Conservation (phyloP, 2,113 vertebrate genomes). For the Phainopepla nitens region DNA sequence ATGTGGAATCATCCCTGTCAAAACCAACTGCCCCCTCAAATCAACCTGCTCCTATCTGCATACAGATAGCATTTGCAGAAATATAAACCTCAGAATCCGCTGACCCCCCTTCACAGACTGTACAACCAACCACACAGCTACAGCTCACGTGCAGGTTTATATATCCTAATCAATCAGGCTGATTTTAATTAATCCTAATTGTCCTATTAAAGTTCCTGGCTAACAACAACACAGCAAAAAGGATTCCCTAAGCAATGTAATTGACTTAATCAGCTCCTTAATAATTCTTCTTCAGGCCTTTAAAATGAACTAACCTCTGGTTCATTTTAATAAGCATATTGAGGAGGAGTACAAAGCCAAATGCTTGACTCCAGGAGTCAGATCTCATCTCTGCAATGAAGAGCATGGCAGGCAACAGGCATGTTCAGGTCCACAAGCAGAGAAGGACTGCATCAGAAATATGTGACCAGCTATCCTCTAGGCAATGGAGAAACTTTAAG, state of each 20-base stretch:
- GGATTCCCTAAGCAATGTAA: conserved; percentile 52
- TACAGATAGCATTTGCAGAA: neutral
- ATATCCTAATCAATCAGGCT: conserved; percentile 55
- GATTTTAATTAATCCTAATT: conserved; percentile 70
- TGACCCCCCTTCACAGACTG: neutral
- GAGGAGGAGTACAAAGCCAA: neutral
- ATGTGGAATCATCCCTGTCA: neutral
- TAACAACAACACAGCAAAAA: conserved; percentile 52
- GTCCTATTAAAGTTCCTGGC: conserved; percentile 53
- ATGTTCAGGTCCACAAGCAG: neutral
- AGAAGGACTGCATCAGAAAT: neutral
- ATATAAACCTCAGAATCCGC: neutral
- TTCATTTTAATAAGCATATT: conserved; percentile 53
- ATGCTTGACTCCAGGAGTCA: neutral
- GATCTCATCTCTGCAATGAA: neutral
- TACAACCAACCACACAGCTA: neutral
- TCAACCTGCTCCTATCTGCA: neutral
- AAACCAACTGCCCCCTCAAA: neutral
- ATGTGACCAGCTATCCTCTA: neutral
- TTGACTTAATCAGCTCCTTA: conserved; percentile 65
- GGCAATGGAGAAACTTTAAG: neutral
- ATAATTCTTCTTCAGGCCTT: conserved; percentile 51
- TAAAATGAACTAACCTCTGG: conserved; percentile 38
- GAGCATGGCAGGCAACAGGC: neutral
- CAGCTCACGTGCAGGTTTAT: neutral